Evolutionary conservation across 2,113 vertebrate genomes (phyloP).

Genomic region (Vombatus ursinus): DNA sequence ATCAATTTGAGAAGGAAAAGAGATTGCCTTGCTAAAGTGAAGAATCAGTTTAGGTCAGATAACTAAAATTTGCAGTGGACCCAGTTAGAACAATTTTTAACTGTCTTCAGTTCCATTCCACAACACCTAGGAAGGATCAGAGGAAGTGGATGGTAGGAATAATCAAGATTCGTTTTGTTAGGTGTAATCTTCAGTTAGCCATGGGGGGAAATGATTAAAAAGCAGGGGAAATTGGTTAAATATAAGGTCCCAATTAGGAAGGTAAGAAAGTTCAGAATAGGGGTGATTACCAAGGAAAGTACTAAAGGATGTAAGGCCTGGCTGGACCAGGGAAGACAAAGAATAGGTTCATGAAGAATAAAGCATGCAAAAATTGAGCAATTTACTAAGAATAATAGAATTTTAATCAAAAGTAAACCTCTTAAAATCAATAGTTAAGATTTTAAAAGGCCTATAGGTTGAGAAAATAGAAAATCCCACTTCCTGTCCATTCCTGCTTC

Average conservation of each 20-base stretch:
- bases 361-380: background rate
- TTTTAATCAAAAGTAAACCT: background rate
- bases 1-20: background rate
- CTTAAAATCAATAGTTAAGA: background rate
- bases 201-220: background rate
- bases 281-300: background rate
- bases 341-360: background rate
- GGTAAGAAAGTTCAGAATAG: background rate
- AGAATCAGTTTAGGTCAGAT: background rate
- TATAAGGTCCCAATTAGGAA: background rate
- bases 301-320: background rate
- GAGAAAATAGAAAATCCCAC: background rate
- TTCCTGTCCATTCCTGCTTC: background rate
- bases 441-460: background rate
- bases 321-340: background rate
- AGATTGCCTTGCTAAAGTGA: background rate
- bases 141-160: background rate
- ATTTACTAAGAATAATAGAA: background rate
- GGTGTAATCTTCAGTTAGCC: background rate
- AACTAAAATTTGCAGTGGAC: background rate
- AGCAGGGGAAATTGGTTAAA: background rate
- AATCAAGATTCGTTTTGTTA: background rate
- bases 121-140: background rate
- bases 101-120: background rate
- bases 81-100: background rate